phyloP scores from a whole-genome alignment of 35 echinoderm and acorn worm genomes.

The Amphiura filiformis region DNA sequence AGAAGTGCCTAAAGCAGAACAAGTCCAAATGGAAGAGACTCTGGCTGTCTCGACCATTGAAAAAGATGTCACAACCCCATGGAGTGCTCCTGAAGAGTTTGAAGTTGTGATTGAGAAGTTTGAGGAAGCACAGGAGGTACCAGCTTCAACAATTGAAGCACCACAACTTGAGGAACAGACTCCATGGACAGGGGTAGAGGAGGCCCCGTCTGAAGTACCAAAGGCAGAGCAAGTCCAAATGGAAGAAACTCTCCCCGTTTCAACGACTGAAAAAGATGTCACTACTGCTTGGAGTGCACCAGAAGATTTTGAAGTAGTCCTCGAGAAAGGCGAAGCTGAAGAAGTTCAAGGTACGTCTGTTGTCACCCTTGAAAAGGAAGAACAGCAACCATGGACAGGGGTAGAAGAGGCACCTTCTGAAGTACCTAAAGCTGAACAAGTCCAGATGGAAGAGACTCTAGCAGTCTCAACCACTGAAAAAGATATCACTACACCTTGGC shows the following conservation, averaged over 20 bases:
- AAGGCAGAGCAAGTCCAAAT: not conserved
- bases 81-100: not conserved
- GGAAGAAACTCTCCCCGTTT: not conserved
- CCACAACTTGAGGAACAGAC: not conserved
- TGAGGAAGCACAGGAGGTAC: not conserved
- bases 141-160: not conserved
- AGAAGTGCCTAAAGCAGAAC: slow-evolving; percentile 6
- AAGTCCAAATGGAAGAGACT: not conserved
- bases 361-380: not conserved
- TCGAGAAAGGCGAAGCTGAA: not conserved
- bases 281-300: not conserved
- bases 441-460: not conserved
- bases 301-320: slow-evolving; percentile 6
- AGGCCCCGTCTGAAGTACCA: slow-evolving; percentile 8
- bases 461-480: not conserved
- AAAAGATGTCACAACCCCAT: not conserved
- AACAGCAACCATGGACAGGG: not conserved
- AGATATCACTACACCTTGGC: not conserved
- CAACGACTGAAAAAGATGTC: slow-evolving; percentile 11
- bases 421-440: slow-evolving; percentile 4
- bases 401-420: slow-evolving; percentile 25
- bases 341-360: not conserved
- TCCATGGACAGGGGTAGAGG: not conserved
- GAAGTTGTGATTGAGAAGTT: not conserved
- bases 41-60: not conserved